Conservation (phyloP, 2,113 vertebrate genomes). For the Zosterops pallidus region DNA sequence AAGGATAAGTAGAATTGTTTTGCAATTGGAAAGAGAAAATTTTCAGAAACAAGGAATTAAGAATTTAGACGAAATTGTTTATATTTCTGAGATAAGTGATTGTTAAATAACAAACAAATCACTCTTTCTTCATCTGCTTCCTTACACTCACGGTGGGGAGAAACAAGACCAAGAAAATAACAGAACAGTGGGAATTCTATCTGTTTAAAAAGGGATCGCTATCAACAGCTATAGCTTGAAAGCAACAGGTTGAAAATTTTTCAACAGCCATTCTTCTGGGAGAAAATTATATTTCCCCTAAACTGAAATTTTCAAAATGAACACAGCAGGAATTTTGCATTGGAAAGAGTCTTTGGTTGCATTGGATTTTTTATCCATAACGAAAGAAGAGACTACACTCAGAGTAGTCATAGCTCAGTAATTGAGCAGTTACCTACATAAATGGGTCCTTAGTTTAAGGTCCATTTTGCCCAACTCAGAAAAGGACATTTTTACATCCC, state of each 20-base stretch:
- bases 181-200: neutral
- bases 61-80: neutral
- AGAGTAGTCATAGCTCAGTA: neutral
- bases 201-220: neutral
- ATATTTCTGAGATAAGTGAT: neutral
- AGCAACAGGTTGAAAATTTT: neutral
- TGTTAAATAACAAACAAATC: neutral
- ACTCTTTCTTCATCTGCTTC: neutral
- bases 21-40: neutral
- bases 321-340: neutral
- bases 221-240: neutral
- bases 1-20: neutral
- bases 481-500: neutral
- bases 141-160: fast-evolving
- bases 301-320: neutral
- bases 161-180: neutral
- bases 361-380: neutral
- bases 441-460: neutral
- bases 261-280: neutral
- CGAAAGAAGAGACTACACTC: neutral
- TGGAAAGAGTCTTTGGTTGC: neutral
- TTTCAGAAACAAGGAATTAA: neutral
- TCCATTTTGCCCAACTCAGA: neutral
- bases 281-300: neutral
- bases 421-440: neutral